A percentile compares a stretch with the other conserved stretches of the same genome.
Conservation (phyloP, 2,113 vertebrate species). For the Emydura subglobosa region DNA sequence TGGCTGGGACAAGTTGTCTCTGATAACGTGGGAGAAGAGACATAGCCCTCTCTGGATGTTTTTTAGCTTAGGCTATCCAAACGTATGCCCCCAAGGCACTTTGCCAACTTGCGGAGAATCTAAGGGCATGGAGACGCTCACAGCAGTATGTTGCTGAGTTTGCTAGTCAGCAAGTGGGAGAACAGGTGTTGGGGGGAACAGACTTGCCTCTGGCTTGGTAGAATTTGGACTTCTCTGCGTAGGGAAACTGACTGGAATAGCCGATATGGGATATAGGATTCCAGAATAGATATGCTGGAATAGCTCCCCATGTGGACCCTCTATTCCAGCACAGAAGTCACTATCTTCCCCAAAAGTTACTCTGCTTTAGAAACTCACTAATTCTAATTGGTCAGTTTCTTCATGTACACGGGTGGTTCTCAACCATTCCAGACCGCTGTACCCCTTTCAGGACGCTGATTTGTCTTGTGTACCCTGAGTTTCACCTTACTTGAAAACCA, state of each 20-base stretch:
- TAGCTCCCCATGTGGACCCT: not conserved
- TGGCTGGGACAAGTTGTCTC: not conserved
- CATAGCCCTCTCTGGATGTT: not conserved
- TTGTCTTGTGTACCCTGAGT: no score
- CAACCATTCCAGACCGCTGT: no score
- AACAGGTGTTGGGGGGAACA: not conserved
- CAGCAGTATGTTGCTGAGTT: not conserved
- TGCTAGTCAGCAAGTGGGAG: not conserved
- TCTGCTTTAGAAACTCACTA: not conserved
- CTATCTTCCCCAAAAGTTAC: not conserved
- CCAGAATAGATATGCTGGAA: not conserved
- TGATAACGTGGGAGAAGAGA: not conserved
- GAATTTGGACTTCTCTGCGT: not conserved
- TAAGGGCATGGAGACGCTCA: not conserved
- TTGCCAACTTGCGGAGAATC: not conserved
- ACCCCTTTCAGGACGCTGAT: no score
- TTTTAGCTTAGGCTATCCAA: not conserved
- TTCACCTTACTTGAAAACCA: no score
- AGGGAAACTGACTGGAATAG: not conserved
- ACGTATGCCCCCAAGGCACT: not conserved
- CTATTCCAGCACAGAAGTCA: not conserved
- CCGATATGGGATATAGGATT: not conserved
- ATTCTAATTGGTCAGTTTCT: not conserved
- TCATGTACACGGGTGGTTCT: not conserved
- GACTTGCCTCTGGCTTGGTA: not conserved